A percentile compares a stretch with the other conserved stretches of the same genome.
Evolutionary conservation across 1,140 invertebrate species (phyloP).

Genomic region (Drosophila arizonae): DNA sequence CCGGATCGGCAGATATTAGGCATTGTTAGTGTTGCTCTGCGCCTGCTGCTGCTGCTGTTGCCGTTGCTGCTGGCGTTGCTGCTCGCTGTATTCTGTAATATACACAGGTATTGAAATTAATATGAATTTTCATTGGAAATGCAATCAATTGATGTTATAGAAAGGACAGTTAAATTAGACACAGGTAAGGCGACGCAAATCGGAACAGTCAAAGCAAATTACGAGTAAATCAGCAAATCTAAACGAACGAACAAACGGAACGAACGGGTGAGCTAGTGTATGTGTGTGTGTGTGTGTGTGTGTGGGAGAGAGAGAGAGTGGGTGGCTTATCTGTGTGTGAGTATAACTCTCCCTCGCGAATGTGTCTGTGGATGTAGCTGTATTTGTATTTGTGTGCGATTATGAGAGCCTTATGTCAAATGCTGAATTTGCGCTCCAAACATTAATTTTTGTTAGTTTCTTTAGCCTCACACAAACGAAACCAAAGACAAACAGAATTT

Average conservation of each 20-base stretch:
- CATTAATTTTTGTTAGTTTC: conserved; percentile 12
- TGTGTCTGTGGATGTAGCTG: neutral
- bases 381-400: neutral
- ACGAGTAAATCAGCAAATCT: conserved; percentile 18
- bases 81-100: conserved; percentile 44
- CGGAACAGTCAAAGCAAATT: conserved; percentile 17
- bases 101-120: neutral
- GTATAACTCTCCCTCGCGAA: no score
- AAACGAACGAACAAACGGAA: neutral
- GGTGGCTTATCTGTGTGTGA: neutral
- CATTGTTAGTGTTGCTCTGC: conserved; percentile 12
- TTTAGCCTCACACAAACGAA: neutral
- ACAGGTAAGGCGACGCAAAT: neutral
- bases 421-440: conserved; percentile 1
- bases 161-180: no score
- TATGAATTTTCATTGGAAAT: no score
- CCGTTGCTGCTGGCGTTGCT: conserved; percentile 3
- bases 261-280: conserved; percentile 4
- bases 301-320: neutral
- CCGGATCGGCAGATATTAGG: conserved; percentile 65
- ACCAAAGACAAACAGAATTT: conserved; percentile 4
- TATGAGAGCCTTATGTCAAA: neutral
- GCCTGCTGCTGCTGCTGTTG: neutral
- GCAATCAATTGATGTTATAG: no score
- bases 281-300: neutral